Base-by-base conservation (phyloP, 1,140 invertebrate species). In the Drosophila insularis region DNA sequence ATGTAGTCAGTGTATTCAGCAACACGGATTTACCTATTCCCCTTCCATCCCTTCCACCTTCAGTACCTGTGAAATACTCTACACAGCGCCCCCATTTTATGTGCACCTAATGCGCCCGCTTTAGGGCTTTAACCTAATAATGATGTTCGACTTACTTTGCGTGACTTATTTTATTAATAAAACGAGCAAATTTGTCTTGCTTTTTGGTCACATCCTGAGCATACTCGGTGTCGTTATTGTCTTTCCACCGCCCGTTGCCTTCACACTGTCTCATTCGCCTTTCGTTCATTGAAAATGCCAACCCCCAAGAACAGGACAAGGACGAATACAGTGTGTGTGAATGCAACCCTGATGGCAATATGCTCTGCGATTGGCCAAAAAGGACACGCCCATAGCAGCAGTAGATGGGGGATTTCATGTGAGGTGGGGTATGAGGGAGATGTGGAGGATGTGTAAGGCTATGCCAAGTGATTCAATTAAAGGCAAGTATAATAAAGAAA, bases 121-220 rank as follows among this genome's bases (percentile, higher is more conserved):
- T 90, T 90, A 84, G 82, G 87, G 76, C 89, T 84, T 90, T 90
- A 90, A 90, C 87, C 74, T 90, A 90, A 90, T 90, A 90, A 90
- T 87, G 82, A 87, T 72, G 80, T 89, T 89, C 85, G 80, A 84
- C 85, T 89, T 89, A 89, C 84, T 89, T 89, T 89, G 82, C 82
- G 82, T 89, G 84, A 89, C 84, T 89, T 89, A 89, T 89, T 89
- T 89, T 89, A 89, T 89, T 89, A 85, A 89, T 89, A 89, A 89
- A 89, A 89, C 84, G 84, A 89, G 84, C 85, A 89, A 89, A 89
- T 89, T 89, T 84, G 85, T 89, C 80, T 89, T 89, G 73, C 84
- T 89, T 89, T 82, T 82, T 89, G 82, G 82, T 87, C 80, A 84
- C 84, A 72, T 67, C 66, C 56, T 50, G 54, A 23, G 32, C 54